Evolutionary conservation across 1,140 invertebrate species (phyloP).

Genomic region (Meloidogyne hapla): DNA sequence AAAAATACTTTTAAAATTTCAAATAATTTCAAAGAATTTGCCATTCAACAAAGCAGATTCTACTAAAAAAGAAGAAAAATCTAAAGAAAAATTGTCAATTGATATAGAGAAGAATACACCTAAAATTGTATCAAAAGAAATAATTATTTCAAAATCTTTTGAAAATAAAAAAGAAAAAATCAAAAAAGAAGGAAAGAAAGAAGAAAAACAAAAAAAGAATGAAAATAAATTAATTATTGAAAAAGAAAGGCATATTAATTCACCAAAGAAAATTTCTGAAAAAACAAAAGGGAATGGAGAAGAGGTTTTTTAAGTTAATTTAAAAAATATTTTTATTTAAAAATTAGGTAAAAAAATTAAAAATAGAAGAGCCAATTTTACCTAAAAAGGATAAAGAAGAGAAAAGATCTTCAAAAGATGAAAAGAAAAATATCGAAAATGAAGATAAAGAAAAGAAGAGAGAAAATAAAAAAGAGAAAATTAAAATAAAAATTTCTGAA

Average conservation of each 20-base stretch:
- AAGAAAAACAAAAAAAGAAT: not conserved
- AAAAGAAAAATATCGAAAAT: not conserved
- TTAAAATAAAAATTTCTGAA: not conserved
- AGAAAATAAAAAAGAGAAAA: not conserved
- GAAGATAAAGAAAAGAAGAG: not conserved
- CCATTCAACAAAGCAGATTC: not conserved
- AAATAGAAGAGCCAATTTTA: not conserved
- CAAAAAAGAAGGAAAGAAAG: not conserved
- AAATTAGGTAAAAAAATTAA: not conserved
- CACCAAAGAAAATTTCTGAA: not conserved
- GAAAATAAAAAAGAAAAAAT: not conserved
- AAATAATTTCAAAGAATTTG: not conserved
- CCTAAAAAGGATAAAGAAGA: not conserved
- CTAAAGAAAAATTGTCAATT: not conserved
- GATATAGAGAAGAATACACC: not conserved
- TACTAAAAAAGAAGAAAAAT: not conserved
- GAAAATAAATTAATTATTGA: not conserved
- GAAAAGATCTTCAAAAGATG: not conserved
- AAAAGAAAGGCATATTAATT: not conserved
- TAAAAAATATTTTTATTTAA: not conserved
- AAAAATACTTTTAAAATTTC: not conserved
- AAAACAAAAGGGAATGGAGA: not conserved
- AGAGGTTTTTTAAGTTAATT: not conserved
- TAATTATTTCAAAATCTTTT: not conserved
- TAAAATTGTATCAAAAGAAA: not conserved